These are phyloP conservation scores for Gulo gulo DNA, from an alignment of 2,113 vertebrate genomes.

Conservation along the genomic window DNA sequence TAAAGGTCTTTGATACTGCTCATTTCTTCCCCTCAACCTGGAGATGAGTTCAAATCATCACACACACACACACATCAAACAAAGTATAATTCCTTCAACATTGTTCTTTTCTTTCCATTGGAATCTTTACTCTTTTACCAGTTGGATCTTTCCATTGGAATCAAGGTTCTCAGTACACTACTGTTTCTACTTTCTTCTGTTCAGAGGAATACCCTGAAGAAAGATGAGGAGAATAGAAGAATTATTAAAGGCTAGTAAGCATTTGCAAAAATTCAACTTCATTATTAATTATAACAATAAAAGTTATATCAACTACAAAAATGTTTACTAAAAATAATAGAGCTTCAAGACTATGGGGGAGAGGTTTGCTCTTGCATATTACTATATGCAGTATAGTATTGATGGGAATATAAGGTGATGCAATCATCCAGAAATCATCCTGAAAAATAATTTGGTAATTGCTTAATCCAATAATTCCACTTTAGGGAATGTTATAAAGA, in stretches of 20 bases:
- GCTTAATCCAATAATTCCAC: not conserved
- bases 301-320: not conserved
- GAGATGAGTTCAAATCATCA: not conserved
- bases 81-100: not conserved
- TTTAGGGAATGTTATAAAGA: constrained; percentile 13
- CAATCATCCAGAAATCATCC: not conserved
- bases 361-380: not conserved
- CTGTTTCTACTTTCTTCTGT: not conserved
- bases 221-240: not conserved
- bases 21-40: not conserved
- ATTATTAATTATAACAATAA: not conserved
- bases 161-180: not conserved
- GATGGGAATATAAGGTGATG: not conserved
- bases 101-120: not conserved
- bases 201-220: not conserved
- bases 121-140: not conserved
- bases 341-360: not conserved
- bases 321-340: not conserved
- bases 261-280: constrained; percentile 32
- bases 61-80: not conserved
- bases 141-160: not conserved
- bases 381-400: not conserved
- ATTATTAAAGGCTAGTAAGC: not conserved
- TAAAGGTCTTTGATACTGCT: not conserved
- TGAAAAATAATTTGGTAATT: constrained; percentile 25